Evolutionary conservation across 2,797 vertebrate genomes (phyloP).

Genomic region (Anguilla pacifica): DNA sequence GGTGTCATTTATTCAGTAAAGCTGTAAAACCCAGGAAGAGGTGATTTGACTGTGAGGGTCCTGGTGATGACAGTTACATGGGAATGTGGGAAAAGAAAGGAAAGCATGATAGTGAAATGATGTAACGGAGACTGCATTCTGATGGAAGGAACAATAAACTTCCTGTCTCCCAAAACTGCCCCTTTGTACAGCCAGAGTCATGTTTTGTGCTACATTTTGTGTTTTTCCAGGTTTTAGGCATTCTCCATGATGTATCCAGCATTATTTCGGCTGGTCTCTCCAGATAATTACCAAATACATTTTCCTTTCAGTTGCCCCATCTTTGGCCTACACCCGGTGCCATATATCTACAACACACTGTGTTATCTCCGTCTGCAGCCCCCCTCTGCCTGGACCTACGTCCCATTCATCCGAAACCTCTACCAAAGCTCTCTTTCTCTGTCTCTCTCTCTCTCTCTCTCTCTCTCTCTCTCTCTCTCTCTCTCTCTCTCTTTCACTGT

Average conservation of each 20-base stretch:
- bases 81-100: background rate
- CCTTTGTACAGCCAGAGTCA: background rate
- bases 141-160: background rate
- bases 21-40: background rate
- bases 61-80: background rate
- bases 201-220: background rate
- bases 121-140: background rate
- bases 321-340: background rate
- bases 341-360: conserved; percentile 11
- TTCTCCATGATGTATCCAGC: background rate
- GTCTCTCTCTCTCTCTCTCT: conserved; percentile 20
- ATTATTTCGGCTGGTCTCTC: conserved; percentile 1
- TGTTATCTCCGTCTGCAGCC: conserved; percentile 12
- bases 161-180: background rate
- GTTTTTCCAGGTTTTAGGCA: background rate
- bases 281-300: conserved; percentile 2
- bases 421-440: background rate
- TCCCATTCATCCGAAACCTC: conserved; percentile 2
- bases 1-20: background rate
- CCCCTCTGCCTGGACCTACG: background rate
- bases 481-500: conserved; percentile 3
- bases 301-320: background rate
- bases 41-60: background rate
- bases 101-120: background rate
- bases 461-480: background rate